Evolutionary conservation across 1,140 invertebrate genomes (phyloP), one percentile per base, ranked within the genome.

Genomic region (Hesperophylax magnus): DNA sequence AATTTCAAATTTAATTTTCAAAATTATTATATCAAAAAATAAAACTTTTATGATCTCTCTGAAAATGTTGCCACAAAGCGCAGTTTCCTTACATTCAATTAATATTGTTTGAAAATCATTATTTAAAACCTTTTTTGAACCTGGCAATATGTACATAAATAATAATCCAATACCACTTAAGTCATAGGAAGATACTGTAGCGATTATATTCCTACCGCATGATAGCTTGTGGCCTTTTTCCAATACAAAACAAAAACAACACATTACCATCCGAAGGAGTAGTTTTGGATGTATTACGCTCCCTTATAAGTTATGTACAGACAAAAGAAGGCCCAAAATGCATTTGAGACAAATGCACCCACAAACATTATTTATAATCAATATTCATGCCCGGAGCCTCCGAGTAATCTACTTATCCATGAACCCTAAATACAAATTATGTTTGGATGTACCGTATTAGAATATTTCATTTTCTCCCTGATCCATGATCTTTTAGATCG

Each of bases 391-490:
- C 67, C 34, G 17, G 39, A 71, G 67, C 67, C 67, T 53, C 2
- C 18, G 9, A 47, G 67, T 71, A 71, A 71, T 69, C 65, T 69
- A 20, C 47, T 69, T 69, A 69, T 71, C 67, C 67, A n/a, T 53
- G 18, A 71, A 71, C 67, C 67, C 34, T 71, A 71, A 71, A 71
- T 27, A 71, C 39, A 53, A 71, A 71, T 71, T 52, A 71, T 47
- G 14, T 24, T 31, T 71, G 67, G 5, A 71, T 8, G 47, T 71
- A 71, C 22, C 67, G 39, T 39, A 71, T 71, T 71, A 71, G 39
- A 71, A 71, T 71, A 71, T 47, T 71, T 71, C 67, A 71, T 71
- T 71, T 18, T 53, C 18, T 15, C 24, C 67, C 31, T 53, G 47
- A 71, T 71, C 47, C 47, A n/a, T 9, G 67, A 20, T 39, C 47